Base-by-base conservation (phyloP, 2,113 vertebrate genomes). In the Thinocorus orbignyianus region DNA sequence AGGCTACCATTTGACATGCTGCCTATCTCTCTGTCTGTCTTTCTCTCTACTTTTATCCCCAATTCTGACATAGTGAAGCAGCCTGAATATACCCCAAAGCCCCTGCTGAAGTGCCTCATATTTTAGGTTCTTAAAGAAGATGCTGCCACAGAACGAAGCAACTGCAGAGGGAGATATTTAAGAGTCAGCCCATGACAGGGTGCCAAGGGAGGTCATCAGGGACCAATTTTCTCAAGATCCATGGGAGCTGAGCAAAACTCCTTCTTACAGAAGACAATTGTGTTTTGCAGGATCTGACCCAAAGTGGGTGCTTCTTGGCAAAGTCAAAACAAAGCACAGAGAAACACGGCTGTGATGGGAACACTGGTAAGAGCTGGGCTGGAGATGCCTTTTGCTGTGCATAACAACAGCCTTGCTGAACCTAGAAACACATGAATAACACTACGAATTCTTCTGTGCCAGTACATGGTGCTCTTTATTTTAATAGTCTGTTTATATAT, bases 401-500 rank as follows among this genome's bases (percentile, higher is more conserved):
- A 18, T 54, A 94, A 76, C 49, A 90, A 91, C n/a, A 72, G 81
- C 70, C 71, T 70, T 1, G 0, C 54, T 82, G 81, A 92, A 58
- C 81, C 68, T 48, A 88, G 72, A 83, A 97, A 94, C 68, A 77
- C 62, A 70, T 51, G 87, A 92, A 68, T 42, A 94, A 66, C 64
- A 33, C 93, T 46, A 71, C 0, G 4, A 81, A 55, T 70, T 85
- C 88, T 78, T 82, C 87, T 94, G 60, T 81, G 92, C 87, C 81
- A 94, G 93, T 86, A 95, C 92, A 90, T 73, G 90, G 58, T 86
- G 87, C 87, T 96, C 85, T 92, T 80, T 90, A 70, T 88, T 97
- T 96, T 76, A 94, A 95, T 61, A 65, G 85, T 25, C 81, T 95
- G 71, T 93, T 97, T 95, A 92, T 90, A 96, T 95, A 92, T 92